These are phyloP conservation scores for Pipa parva DNA, from an alignment of 2,113 vertebrate genomes.

Conservation along the genomic window DNA sequence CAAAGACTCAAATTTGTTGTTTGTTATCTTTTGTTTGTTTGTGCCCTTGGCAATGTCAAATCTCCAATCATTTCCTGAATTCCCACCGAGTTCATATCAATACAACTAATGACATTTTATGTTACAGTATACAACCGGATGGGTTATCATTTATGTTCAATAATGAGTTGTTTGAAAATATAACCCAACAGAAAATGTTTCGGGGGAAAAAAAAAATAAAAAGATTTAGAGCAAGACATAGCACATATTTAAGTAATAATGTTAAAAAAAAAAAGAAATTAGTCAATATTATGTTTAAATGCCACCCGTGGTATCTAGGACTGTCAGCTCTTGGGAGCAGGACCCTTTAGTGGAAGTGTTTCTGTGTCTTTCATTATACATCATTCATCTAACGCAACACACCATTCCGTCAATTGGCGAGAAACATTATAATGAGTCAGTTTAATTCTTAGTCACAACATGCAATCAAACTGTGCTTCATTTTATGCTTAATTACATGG, in stretches of 20 bases:
- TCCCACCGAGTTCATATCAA: conserved; percentile 4
- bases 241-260: background rate
- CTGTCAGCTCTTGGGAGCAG: background rate
- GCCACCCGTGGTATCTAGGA: background rate
- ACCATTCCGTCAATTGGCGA: no score
- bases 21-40: conserved; percentile 21
- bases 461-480: no score
- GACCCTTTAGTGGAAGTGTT: background rate
- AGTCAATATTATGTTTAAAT: background rate
- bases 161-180: background rate
- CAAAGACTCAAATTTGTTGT: conserved; percentile 37
- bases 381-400: no score
- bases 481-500: no score
- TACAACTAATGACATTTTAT: conserved; percentile 3
- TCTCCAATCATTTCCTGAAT: conserved; percentile 18
- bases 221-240: background rate
- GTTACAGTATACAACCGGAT: conserved; percentile 1
- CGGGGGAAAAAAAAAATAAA: no score
- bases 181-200: background rate
- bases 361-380: no score
- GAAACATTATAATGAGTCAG: no score
- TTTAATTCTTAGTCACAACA: no score
- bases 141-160: background rate
- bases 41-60: conserved; percentile 32
- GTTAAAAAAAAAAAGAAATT: background rate